Conservation (phyloP, 2,888 invertebrate species). For the Syrista parreyssii region DNA sequence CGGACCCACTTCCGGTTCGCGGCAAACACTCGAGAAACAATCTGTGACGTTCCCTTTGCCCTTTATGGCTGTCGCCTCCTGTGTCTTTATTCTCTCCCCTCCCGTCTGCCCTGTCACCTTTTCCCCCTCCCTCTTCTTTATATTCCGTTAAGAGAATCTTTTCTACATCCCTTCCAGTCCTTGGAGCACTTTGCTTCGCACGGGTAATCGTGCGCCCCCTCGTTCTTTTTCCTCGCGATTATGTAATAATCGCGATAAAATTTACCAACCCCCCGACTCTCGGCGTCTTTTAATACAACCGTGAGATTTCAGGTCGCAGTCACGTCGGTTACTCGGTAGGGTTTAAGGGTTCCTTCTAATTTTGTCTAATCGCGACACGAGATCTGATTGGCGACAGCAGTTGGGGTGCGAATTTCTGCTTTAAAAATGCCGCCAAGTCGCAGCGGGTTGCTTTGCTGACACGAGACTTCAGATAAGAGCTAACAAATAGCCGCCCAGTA, state of each 20-base stretch:
- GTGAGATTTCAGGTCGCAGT: neutral
- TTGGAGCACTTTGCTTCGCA: neutral
- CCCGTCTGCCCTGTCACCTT: neutral
- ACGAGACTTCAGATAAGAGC: neutral
- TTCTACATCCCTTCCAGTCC: neutral
- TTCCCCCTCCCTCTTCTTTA: neutral
- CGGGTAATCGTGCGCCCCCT: neutral
- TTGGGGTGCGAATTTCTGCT: neutral
- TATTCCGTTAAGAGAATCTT: neutral
- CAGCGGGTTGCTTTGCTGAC: neutral
- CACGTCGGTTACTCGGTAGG: neutral
- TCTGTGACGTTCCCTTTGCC: neutral
- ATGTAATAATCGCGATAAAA: neutral
- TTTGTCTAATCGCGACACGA: neutral
- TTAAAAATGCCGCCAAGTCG: neutral
- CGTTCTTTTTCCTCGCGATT: neutral
- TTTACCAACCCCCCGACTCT: neutral
- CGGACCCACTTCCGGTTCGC: neutral
- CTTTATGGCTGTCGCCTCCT: neutral
- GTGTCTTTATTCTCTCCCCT: neutral
- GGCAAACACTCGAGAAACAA: neutral
- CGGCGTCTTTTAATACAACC: neutral
- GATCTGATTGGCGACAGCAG: neutral
- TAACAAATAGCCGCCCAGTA: neutral
- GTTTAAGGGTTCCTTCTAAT: neutral